phyloP scores from a whole-genome alignment of 2,113 vertebrate genomes.

The Gallinago jamesoni region DNA sequence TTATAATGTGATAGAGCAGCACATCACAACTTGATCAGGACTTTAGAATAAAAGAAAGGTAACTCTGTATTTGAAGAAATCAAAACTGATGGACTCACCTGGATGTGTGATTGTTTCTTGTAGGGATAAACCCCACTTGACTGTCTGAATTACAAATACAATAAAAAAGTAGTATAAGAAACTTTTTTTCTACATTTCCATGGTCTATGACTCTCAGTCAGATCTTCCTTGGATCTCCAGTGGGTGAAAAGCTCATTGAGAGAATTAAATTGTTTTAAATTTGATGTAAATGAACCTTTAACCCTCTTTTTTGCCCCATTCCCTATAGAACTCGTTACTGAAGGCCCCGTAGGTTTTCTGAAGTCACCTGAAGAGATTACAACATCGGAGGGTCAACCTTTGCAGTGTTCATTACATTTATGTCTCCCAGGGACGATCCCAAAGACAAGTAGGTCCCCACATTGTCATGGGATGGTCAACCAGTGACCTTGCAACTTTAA shows the following conservation, averaged over 20 bases:
- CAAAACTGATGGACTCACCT: not conserved
- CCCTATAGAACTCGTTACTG: not conserved
- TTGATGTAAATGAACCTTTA: not conserved
- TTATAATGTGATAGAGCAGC: not conserved
- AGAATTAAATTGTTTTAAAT: not conserved
- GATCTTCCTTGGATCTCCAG: not conserved
- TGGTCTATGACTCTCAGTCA: not conserved
- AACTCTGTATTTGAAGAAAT: not conserved
- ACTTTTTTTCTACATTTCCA: not conserved
- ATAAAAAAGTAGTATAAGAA: not conserved
- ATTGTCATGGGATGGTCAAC: not conserved
- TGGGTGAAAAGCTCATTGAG: not conserved
- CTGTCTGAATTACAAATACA: not conserved
- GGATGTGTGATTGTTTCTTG: not conserved
- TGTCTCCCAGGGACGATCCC: not conserved
- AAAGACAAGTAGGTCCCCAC: not conserved
- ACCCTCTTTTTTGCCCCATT: not conserved
- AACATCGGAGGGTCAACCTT: not conserved
- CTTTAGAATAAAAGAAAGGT: not conserved
- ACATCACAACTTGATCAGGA: not conserved
- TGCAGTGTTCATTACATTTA: not conserved
- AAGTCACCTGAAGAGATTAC: not conserved
- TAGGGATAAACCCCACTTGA: not conserved
- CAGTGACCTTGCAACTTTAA: not conserved
- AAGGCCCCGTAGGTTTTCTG: not conserved